Evolutionary conservation across 2,888 invertebrate species (phyloP), one percentile per base, ranked within the genome.

Genomic region (Linnaemya tessellans): DNA sequence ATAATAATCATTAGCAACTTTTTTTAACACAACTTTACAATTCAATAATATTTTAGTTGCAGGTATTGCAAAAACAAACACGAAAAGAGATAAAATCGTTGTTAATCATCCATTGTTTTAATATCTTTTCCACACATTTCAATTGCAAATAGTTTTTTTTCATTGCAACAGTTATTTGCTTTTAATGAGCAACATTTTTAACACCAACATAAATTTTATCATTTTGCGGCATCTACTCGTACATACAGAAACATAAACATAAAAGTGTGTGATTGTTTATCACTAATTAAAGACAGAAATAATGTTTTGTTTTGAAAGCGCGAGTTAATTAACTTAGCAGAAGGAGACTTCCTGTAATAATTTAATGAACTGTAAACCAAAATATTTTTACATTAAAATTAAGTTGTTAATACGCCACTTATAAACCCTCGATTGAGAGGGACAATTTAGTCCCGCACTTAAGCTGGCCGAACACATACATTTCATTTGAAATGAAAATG

Each of bases 31-130:
- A 46, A 25, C 56, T 65, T 73, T 54, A 68, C 46, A 79, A 71
- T 64, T 71, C 71, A 70, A 79, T 79, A 68, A 41, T 20, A 62
- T 35, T 75, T 80, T 64, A 41, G 77, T 41, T 41, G 35, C 11
- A 25, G 58, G 54, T 65, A 58, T 67, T 64, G 49, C 18, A 65
- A 54, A 46, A 71, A 46, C 67, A 41, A 62, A 38, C 38, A 8
- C 64, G n/a, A 65, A 43, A 49, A 22, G 46, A 73, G 64, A 62
- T 79, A 83, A 64, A 77, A 60, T 80, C 65, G 60, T 35, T 75
- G 51, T 83, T 75, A 83, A 68, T 82, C 82, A 82, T 74, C 64
- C 74, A 46, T 71, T 62, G 41, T 70, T 82, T 84, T 67, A 30
- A 10, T 22, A 10, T 51, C 58, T 71, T 56, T 71, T 65, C 20